phyloP scores from a whole-genome alignment of 2,113 vertebrate species.

The Chlorocebus sabaeus region DNA sequence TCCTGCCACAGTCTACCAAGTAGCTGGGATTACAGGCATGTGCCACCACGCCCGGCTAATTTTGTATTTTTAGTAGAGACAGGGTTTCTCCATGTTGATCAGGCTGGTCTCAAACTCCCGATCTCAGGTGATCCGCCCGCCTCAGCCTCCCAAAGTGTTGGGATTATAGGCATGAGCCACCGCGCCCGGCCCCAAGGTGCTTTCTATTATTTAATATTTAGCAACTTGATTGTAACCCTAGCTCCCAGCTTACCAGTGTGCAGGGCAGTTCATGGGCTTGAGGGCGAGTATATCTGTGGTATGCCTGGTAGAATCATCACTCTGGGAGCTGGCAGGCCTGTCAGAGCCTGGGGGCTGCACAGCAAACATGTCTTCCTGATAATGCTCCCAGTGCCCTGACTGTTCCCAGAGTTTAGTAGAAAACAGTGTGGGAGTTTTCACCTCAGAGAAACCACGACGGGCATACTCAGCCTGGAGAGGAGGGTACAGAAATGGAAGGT shows the following conservation, averaged over 20 bases:
- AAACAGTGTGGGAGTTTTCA: conserved; percentile 93
- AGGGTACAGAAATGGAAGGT: background rate
- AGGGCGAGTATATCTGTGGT: conserved; percentile 84
- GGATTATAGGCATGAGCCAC: too few species aligned
- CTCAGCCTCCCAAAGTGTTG: too few species aligned
- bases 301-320: background rate
- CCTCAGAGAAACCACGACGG: conserved; percentile 90
- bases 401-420: conserved; percentile 90
- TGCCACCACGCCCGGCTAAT: too few species aligned
- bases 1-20: too few species aligned
- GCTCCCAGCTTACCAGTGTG: conserved; percentile 89
- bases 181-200: background rate
- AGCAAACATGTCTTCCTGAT: conserved; percentile 92
- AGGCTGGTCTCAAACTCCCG: too few species aligned
- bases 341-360: conserved; percentile 80
- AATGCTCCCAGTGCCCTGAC: conserved; percentile 96
- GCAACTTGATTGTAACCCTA: background rate
- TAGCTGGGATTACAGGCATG: too few species aligned
- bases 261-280: conserved; percentile 98
- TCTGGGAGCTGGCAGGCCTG: background rate
- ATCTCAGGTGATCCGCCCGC: too few species aligned
- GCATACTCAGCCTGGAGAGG: conserved; percentile 87
- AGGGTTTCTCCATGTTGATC: too few species aligned
- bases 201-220: background rate
- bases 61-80: too few species aligned